Percentiles rank a stretch among this genome's conserved stretches.
Evolutionary conservation across 2,113 vertebrate genomes (phyloP).

Genomic region (Brienomyrus longianalis): DNA sequence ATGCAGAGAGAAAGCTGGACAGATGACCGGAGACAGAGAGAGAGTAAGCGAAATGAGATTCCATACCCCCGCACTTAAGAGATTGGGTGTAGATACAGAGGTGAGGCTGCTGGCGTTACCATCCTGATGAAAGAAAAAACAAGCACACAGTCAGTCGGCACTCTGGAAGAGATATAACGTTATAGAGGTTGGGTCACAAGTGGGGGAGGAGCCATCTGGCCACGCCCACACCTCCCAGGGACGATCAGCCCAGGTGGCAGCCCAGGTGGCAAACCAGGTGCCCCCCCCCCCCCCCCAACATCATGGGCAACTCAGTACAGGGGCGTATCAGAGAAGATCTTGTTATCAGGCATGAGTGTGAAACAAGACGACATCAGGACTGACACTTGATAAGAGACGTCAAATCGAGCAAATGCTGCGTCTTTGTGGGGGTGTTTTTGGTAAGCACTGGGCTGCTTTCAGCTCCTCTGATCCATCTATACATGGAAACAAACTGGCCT

Average conservation of each 20-base stretch:
- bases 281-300: background rate
- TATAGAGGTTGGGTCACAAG: background rate
- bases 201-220: background rate
- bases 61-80: conserved; percentile 74
- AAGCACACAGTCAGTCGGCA: conserved; percentile 35
- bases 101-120: conserved; percentile 68
- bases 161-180: background rate
- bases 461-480: background rate
- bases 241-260: background rate
- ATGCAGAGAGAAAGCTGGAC: conserved; percentile 49
- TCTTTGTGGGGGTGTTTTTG: background rate
- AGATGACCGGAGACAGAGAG: conserved; percentile 42
- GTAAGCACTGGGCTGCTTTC: background rate
- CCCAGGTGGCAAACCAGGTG: background rate
- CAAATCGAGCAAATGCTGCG: background rate
- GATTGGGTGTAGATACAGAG: conserved; percentile 73
- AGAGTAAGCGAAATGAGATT: conserved; percentile 33
- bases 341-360: background rate
- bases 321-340: background rate
- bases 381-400: background rate
- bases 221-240: background rate
- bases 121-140: conserved; percentile 70
- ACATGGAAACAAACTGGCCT: background rate
- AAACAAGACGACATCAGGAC: background rate
- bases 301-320: background rate